Conservation (phyloP, 30 jellyfish, hydroid and myxozoan species). For the Pelagia noctiluca region DNA sequence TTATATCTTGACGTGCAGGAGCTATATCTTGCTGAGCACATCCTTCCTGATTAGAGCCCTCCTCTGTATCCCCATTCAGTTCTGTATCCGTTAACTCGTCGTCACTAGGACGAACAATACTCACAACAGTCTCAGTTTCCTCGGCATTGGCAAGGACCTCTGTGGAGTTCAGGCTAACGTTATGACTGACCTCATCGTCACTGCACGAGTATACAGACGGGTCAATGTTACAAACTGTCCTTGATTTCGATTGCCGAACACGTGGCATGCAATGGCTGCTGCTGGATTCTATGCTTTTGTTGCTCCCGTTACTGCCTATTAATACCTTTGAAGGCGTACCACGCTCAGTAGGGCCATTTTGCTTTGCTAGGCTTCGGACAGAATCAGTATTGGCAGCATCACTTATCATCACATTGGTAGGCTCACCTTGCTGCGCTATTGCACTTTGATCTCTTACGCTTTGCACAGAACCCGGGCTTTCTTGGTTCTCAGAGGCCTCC, state of each 20-base stretch:
- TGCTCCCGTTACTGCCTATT: neutral
- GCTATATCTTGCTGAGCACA: too few species aligned
- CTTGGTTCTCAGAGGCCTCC: too few species aligned
- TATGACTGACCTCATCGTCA: constrained; percentile 13
- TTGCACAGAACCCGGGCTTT: too few species aligned
- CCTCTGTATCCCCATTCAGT: neutral
- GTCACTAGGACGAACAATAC: constrained; percentile 18
- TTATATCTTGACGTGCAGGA: too few species aligned
- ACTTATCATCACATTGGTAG: neutral
- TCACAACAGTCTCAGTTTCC: constrained; percentile 50
- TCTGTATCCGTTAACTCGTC: neutral
- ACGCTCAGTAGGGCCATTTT: neutral
- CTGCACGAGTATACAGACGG: constrained; percentile 27
- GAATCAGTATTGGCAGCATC: neutral
- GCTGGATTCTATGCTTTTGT: constrained; percentile 13
- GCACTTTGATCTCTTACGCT: neutral
- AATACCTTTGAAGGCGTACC: neutral
- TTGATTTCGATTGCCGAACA: constrained; percentile 51
- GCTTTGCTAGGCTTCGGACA: neutral
- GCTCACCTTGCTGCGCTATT: neutral
- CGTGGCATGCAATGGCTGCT: constrained; percentile 38
- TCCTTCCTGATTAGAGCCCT: neutral
- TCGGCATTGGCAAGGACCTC: constrained; percentile 23
- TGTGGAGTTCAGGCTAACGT: constrained; percentile 25
- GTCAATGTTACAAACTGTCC: constrained; percentile 40